Evolutionary conservation across 1,140 invertebrate species (phyloP).

Genomic region (Ceratosolen fusciceps): DNA sequence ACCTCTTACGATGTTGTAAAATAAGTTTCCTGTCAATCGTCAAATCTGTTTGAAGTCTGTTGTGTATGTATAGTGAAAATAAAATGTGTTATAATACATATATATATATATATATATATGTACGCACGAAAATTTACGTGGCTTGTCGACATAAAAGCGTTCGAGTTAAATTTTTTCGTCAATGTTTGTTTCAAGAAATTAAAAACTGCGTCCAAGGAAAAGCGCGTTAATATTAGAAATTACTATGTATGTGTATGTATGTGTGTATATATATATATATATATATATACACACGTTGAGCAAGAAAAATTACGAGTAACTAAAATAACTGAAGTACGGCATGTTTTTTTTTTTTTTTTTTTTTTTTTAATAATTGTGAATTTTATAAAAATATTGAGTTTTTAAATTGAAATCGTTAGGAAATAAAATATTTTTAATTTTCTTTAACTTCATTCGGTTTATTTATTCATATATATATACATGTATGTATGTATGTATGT

Average conservation of each 20-base stretch:
- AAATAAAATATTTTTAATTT: constrained; percentile 4
- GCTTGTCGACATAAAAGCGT: constrained; percentile 38
- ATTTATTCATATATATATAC: no score
- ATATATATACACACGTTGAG: constrained; percentile 27
- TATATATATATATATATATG: no score
- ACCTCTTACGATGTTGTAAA: constrained; percentile 39
- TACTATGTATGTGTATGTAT: no score
- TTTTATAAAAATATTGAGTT: background rate
- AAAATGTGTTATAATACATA: constrained; percentile 38
- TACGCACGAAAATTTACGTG: constrained; percentile 34
- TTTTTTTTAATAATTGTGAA: constrained; percentile 35
- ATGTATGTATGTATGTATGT: no score
- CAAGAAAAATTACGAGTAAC: constrained; percentile 26
- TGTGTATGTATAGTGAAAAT: constrained; percentile 46
- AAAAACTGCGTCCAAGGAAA: constrained; percentile 40
- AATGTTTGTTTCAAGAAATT: constrained; percentile 29
- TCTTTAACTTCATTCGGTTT: constrained; percentile 26
- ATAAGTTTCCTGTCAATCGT: constrained; percentile 44
- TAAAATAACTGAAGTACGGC: constrained; percentile 25
- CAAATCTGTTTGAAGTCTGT: constrained; percentile 42
- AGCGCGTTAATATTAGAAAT: constrained; percentile 43
- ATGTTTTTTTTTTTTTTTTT: no score
- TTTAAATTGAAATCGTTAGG: constrained; percentile 9
- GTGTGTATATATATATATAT: no score
- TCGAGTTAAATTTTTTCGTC: constrained; percentile 23